These are phyloP conservation scores for Hapalemur alaotrensis DNA, from an alignment of 2,797 vertebrate species.

Conservation along the genomic window DNA sequence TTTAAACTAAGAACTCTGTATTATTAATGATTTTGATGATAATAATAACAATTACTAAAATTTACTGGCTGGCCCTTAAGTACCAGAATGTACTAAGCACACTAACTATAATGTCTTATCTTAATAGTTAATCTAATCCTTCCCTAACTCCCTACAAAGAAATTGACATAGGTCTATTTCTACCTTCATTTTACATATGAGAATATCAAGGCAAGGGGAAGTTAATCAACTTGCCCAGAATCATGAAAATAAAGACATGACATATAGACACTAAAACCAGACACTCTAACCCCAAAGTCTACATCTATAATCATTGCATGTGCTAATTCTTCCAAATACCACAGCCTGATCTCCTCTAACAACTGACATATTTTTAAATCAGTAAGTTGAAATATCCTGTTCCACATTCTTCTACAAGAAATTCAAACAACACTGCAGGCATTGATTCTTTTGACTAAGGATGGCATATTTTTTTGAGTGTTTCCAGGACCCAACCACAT, in stretches of 20 bases:
- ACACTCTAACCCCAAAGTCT: background rate
- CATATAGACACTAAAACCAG: background rate
- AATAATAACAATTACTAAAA: background rate
- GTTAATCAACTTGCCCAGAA: background rate
- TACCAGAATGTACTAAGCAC: background rate
- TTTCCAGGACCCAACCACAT: background rate
- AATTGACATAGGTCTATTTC: background rate
- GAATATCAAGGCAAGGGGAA: background rate
- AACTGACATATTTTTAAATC: background rate
- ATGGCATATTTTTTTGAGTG: background rate
- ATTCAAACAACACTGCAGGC: background rate
- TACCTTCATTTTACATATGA: background rate
- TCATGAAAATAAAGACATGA: background rate
- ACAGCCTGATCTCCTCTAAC: background rate
- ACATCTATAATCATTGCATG: background rate
- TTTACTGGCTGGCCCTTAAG: background rate
- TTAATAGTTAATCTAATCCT: constrained; percentile 13
- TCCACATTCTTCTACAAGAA: background rate
- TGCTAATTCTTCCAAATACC: background rate
- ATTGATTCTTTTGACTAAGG: background rate
- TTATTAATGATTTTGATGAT: background rate
- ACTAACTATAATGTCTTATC: background rate
- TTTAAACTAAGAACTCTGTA: background rate
- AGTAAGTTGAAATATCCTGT: background rate
- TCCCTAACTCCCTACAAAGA: background rate